phyloP scores from a whole-genome alignment of 2,797 vertebrate genomes.

The Notolabrus celidotus region DNA sequence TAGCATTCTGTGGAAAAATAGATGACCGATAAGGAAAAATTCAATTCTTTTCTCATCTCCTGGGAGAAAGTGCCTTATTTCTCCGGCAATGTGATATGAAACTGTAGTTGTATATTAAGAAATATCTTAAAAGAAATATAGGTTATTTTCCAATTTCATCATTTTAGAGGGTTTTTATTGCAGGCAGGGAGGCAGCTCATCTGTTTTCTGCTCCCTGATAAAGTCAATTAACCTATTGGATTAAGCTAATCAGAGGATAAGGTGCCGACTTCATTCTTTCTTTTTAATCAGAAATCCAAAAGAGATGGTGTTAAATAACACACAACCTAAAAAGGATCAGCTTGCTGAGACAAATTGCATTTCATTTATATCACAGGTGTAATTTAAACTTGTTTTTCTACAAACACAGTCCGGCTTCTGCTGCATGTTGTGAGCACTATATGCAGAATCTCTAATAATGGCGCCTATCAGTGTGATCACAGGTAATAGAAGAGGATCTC shows the following conservation, averaged over 20 bases:
- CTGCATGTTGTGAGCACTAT: neutral
- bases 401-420: slow-evolving; percentile 40
- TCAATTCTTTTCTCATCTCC: slow-evolving; percentile 99
- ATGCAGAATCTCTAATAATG: slow-evolving; percentile 58
- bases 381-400: slow-evolving; percentile 63
- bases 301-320: slow-evolving; percentile 62
- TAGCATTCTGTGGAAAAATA: slow-evolving; percentile 99
- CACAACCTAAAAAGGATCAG: slow-evolving; percentile 45
- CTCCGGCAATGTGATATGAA: slow-evolving; percentile 98
- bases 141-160: slow-evolving; percentile 86
- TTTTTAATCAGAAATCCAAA: slow-evolving; percentile 72
- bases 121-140: slow-evolving; percentile 87
- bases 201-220: slow-evolving; percentile 70
- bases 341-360: slow-evolving; percentile 61
- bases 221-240: slow-evolving; percentile 84
- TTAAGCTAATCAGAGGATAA: slow-evolving; percentile 80
- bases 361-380: slow-evolving; percentile 58
- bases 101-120: slow-evolving; percentile 91
- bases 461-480: slow-evolving; percentile 52
- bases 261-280: slow-evolving; percentile 73
- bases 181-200: slow-evolving; percentile 56
- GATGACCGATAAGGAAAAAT: slow-evolving; percentile 99
- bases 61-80: slow-evolving; percentile 99
- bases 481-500: slow-evolving; percentile 55
- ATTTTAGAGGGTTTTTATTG: slow-evolving; percentile 74